phyloP scores from a whole-genome alignment of 2,797 vertebrate genomes.

The Bryconaethiops microstoma region DNA sequence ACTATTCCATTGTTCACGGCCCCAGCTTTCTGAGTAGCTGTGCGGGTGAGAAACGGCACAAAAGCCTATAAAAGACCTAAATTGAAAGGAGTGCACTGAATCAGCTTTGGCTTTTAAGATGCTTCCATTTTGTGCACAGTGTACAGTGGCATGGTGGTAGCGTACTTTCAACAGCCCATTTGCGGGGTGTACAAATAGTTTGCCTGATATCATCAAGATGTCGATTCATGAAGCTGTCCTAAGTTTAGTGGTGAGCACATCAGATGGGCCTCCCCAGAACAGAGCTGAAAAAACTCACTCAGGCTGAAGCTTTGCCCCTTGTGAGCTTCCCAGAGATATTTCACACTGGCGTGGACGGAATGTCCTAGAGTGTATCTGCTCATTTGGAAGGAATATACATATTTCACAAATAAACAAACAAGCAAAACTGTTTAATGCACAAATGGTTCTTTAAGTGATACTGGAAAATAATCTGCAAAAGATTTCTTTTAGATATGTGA shows the following conservation, averaged over 20 bases:
- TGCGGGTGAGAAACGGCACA: constrained; percentile 9
- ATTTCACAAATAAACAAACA: constrained; percentile 3
- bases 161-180: constrained; percentile 7
- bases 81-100: constrained; percentile 13
- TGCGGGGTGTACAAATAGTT: constrained; percentile 3
- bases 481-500: too few relatives aligned
- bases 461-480: too few relatives aligned
- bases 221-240: constrained; percentile 4
- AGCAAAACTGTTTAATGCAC: constrained; percentile 3
- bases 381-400: constrained; percentile 11
- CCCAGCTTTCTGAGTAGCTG: constrained; percentile 19
- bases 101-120: constrained; percentile 25
- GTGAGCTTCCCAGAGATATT: not conserved
- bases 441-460: too few relatives aligned
- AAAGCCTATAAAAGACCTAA: constrained; percentile 27
- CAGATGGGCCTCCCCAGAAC: not conserved
- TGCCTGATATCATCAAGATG: constrained; percentile 4
- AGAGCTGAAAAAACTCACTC: constrained; percentile 27
- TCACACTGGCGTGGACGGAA: constrained; percentile 14
- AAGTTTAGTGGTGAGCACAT: not conserved
- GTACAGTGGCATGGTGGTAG: constrained; percentile 20
- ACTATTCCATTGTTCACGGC: constrained; percentile 31
- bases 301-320: not conserved
- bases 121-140: constrained; percentile 6
- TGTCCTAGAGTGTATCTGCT: not conserved